Percentiles rank a stretch among this genome's conserved stretches.
phyloP scores from a whole-genome alignment of 2,797 vertebrate genomes.

The Ptychadena robeensis region DNA sequence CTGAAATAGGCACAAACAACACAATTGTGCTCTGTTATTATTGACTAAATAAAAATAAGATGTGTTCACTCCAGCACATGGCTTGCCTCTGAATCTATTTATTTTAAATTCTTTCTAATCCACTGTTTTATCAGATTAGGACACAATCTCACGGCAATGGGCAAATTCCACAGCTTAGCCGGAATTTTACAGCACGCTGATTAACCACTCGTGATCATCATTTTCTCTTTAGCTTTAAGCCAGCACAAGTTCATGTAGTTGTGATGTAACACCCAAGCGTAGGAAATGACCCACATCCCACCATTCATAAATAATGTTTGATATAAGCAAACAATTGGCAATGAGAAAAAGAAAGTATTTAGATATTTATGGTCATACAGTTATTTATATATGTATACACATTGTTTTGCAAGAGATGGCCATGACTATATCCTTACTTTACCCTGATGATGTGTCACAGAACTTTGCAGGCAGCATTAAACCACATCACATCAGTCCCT shows the following conservation, averaged over 20 bases:
- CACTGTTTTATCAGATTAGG: constrained; percentile 61
- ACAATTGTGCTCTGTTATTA: constrained; percentile 19
- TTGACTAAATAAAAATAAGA: constrained; percentile 33
- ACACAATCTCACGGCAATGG: constrained; percentile 50
- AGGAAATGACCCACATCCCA: background rate
- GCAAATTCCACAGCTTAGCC: constrained; percentile 56
- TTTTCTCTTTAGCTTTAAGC: background rate
- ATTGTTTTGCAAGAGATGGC: no score
- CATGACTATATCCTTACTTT: no score
- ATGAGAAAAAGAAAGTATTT: background rate
- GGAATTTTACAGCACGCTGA: constrained; percentile 50
- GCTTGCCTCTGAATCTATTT: constrained; percentile 49
- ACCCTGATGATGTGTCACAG: no score
- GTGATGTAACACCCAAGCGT: background rate
- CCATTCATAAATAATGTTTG: background rate
- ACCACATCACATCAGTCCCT: no score
- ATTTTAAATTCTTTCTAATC: constrained; percentile 60
- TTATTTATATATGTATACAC: background rate
- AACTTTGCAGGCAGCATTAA: no score
- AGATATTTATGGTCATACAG: background rate
- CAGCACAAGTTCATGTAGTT: background rate
- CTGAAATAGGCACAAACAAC: background rate
- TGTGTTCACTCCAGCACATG: constrained; percentile 45
- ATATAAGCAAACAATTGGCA: no score
- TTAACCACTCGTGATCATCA: constrained; percentile 51